Conservation (phyloP, 2,113 vertebrate species). For the Smithornis capensis region DNA sequence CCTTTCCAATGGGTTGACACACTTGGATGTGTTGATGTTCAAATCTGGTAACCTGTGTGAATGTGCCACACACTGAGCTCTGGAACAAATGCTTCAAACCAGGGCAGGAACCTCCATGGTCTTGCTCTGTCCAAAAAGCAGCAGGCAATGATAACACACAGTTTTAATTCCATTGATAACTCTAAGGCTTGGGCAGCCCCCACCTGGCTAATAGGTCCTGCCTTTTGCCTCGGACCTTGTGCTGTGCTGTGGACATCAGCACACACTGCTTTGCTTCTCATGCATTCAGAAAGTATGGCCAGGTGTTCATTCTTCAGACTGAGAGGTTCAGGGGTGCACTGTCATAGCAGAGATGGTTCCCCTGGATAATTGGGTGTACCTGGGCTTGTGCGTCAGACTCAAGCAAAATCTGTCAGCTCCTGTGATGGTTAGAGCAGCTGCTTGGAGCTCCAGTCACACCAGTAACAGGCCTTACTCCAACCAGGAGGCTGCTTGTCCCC, state of each 20-base stretch:
- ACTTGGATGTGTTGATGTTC: neutral
- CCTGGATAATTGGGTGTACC: neutral
- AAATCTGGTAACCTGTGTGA: neutral
- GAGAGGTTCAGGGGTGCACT: accelerated
- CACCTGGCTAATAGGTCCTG: neutral
- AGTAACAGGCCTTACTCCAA: neutral
- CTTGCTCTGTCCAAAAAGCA: neutral
- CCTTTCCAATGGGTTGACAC: no score
- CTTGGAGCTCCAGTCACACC: neutral
- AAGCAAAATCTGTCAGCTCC: accelerated
- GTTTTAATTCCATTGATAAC: neutral
- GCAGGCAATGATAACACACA: neutral
- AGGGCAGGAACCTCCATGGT: accelerated
- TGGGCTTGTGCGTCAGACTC: neutral
- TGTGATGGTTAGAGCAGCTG: accelerated
- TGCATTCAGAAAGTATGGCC: neutral
- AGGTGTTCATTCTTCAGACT: accelerated
- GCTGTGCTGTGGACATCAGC: neutral
- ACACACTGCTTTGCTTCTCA: neutral
- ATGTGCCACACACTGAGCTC: accelerated
- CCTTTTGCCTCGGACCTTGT: neutral
- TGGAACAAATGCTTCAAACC: neutral
- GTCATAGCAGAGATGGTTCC: accelerated
- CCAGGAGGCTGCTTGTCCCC: neutral
- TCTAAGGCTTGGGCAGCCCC: neutral